Evolutionary conservation across 2,113 vertebrate species (phyloP).

Genomic region (Astatotilapia flaviijosephi): DNA sequence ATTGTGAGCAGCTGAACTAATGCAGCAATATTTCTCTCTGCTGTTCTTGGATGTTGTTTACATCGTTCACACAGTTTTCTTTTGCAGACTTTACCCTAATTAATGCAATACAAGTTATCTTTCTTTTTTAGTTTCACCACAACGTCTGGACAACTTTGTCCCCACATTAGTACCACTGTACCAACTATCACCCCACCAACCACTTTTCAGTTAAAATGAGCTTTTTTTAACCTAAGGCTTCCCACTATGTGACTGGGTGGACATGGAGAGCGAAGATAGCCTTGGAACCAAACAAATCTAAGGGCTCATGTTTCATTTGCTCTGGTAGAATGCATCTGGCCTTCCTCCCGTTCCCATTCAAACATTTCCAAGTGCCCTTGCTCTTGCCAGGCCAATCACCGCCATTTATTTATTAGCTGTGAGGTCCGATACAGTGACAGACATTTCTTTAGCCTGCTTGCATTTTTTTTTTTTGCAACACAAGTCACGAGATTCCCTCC

Average conservation of each 20-base stretch:
- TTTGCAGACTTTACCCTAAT: neutral
- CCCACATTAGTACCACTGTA: neutral
- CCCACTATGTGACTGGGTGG: neutral
- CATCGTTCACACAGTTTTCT: neutral
- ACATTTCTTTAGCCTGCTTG: neutral
- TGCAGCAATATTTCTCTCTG: neutral
- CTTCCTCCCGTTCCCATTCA: neutral
- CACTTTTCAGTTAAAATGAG: neutral
- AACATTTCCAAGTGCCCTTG: neutral
- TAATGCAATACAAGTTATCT: neutral
- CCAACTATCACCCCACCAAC: neutral
- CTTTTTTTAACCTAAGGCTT: neutral
- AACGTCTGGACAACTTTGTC: neutral
- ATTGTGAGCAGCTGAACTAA: neutral
- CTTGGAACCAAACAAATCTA: neutral
- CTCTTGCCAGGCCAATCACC: neutral
- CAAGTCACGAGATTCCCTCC: rapidly evolving
- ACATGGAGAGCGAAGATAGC: neutral
- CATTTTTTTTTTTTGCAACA: neutral
- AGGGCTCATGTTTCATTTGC: neutral
- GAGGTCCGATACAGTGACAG: neutral
- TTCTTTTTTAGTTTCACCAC: neutral
- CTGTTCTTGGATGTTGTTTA: neutral
- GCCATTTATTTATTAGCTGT: neutral
- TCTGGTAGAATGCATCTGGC: neutral